Evolutionary conservation across 2,113 vertebrate species (phyloP), one percentile per base, ranked within the genome.

Genomic region (Heloderma charlesbogerti): DNA sequence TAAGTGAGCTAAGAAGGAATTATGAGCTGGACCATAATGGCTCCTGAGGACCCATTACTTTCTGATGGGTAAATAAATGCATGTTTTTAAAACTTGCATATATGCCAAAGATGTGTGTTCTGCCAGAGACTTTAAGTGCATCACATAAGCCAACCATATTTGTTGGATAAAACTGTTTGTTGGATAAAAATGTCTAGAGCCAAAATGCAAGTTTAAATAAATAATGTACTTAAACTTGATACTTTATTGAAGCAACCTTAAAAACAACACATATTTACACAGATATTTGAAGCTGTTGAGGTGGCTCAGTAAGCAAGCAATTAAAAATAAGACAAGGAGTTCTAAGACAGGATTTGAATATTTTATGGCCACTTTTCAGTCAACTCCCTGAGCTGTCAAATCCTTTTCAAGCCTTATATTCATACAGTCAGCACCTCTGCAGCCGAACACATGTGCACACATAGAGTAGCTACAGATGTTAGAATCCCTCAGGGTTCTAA

Each of bases 11-110:
- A 89, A 95, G 93, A 95, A 95, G 94, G 94, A 97, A 96, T 96
- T 96, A 94, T 92, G 95, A 94, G 89, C 93, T 86, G 94, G 87
- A 80, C 89, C 91, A 66, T 96, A 96, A 96, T 87, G 88, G 94
- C 40, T 97, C 96, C 97, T 91, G 66, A 92, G 96, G 95, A 97
- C 92, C 94, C 93, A 96, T 97, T 96, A 96, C 91, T 95, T 96
- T 94, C 90, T 29, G 6, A 92, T 92, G 67, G 91, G 94, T 96
- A 97, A 96, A 94, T 96, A 96, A 88, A 96, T 91, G 95, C 90
- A 89, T 96, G 92, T 96, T 96, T 97, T 97, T 95, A 90, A 95
- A 97, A 96, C 91, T 89, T 92, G 0, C 75, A 57, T 88, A 89
- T 71, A 92, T 96, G 95, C 95, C 96, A 97, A 97, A 94, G 27